Percentiles rank a stretch among this genome's conserved stretches.
phyloP scores from a whole-genome alignment of 1,140 invertebrate species.

The Brachionus rubens region DNA sequence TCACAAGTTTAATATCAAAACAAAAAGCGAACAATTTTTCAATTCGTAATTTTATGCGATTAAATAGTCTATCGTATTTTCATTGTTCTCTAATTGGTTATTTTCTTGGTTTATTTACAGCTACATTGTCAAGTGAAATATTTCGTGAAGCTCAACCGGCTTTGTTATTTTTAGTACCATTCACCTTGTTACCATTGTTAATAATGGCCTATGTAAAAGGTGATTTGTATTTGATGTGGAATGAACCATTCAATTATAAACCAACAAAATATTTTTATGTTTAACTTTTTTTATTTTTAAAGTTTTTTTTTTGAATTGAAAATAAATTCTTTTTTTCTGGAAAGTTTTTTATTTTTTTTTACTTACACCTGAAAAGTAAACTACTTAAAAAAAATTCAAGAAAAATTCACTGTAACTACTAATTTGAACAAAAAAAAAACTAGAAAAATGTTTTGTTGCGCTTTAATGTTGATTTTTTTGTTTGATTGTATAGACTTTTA shows the following conservation, averaged over 20 bases:
- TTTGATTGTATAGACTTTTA: too few relatives aligned
- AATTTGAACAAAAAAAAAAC: too few relatives aligned
- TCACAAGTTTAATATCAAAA: neutral
- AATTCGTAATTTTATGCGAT: neutral
- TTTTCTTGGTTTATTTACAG: conserved; percentile 90
- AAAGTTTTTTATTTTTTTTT: too few relatives aligned
- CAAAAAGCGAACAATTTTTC: neutral
- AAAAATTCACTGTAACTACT: too few relatives aligned
- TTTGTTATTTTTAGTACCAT: conserved; percentile 90
- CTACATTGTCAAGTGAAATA: conserved; percentile 91
- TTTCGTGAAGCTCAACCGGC: conserved; percentile 97
- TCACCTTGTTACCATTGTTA: conserved; percentile 86
- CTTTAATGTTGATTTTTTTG: too few relatives aligned
- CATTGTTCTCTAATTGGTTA: conserved; percentile 96
- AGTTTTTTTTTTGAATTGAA: neutral
- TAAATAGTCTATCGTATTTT: conserved; percentile 70
- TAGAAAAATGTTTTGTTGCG: too few relatives aligned
- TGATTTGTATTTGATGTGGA: conserved; percentile 93
- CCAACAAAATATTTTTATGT: conserved; percentile 5
- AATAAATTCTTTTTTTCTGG: neutral
- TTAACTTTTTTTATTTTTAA: neutral
- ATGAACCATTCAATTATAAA: conserved; percentile 73
- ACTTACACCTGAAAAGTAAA: too few relatives aligned
- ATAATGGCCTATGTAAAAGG: conserved; percentile 93
- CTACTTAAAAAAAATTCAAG: too few relatives aligned